Conservation (phyloP, 2,888 invertebrate genomes). For the Orthosia gracilis region DNA sequence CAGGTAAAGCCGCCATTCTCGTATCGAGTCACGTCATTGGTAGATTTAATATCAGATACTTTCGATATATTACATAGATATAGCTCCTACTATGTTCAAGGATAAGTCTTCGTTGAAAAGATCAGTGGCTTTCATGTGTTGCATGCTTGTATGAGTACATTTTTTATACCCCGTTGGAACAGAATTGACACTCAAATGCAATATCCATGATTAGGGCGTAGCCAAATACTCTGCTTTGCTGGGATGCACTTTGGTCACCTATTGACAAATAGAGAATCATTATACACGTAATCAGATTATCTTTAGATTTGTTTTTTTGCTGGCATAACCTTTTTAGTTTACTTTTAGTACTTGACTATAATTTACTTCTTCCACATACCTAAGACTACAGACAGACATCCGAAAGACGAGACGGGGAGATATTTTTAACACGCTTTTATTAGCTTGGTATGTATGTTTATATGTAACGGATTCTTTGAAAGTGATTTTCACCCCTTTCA, state of each 20-base stretch:
- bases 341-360: not conserved
- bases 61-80: slow-evolving; percentile 34
- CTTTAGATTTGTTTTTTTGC: not conserved
- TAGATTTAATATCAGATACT: slow-evolving; percentile 54
- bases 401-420: not conserved
- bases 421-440: no score
- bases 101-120: slow-evolving; percentile 14
- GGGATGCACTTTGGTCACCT: no score
- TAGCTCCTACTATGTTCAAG: slow-evolving; percentile 13
- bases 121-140: slow-evolving; percentile 25
- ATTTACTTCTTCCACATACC: not conserved
- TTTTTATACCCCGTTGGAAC: not conserved
- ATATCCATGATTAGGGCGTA: not conserved
- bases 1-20: slow-evolving; percentile 36
- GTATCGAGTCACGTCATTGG: slow-evolving; percentile 30
- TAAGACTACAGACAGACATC: not conserved
- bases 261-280: not conserved
- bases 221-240: no score
- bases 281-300: not conserved
- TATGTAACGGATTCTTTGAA: no score
- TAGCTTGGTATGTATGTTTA: no score
- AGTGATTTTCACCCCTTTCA: no score
- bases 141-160: not conserved
- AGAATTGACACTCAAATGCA: not conserved
- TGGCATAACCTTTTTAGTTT: not conserved